Evolutionary conservation across 2,888 invertebrate genomes (phyloP), one percentile per base, ranked within the genome.

Genomic region (Phlogophora meticulosa): DNA sequence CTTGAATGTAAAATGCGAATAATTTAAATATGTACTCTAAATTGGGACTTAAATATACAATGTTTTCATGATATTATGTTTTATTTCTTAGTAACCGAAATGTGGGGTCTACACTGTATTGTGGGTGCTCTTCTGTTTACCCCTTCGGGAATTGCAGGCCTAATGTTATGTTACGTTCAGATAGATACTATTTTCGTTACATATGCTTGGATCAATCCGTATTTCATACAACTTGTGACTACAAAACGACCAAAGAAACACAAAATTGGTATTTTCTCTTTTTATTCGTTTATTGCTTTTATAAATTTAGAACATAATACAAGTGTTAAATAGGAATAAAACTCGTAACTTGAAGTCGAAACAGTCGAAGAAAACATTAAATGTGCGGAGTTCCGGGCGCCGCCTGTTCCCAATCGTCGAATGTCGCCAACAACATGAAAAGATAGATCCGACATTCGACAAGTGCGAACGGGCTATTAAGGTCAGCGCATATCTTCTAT

Each of bases 11-110:
- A 71, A 71, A 69, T 64, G 66, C 61, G 56, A 66, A 78, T 75
- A 63, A 78, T 75, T 72, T 55, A 71, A 74, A 77, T 22, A 60
- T 81, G 75, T 82, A 78, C 64, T 76, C 76, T 71, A 71, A 78
- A 76, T 75, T 75, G 74, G 76, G 61, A 82, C 72, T 81, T 87
- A 88, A 92, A 89, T 93, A 93, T 93, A 93, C 93, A 92, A 91
- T 85, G 90, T 93, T 93, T 93, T 91, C 86, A 90, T 84, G 80
- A 85, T 56, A 22, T 11, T 38, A 52, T 80, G 70, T 82, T 82
- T 77, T 55, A 22, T 49, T 11, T 2, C 9, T 20, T 22, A 15
- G 13, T 0, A 11, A 17, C 7, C 4, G 1, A 20, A 38, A 28
- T 28, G 28, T 28, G 28, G 28, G 5, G 5, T n/a, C n/a, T n/a